Evolutionary conservation across 1,140 invertebrate genomes (phyloP), one percentile per base, ranked within the genome.

Genomic region (Drosophila punjabiensis): DNA sequence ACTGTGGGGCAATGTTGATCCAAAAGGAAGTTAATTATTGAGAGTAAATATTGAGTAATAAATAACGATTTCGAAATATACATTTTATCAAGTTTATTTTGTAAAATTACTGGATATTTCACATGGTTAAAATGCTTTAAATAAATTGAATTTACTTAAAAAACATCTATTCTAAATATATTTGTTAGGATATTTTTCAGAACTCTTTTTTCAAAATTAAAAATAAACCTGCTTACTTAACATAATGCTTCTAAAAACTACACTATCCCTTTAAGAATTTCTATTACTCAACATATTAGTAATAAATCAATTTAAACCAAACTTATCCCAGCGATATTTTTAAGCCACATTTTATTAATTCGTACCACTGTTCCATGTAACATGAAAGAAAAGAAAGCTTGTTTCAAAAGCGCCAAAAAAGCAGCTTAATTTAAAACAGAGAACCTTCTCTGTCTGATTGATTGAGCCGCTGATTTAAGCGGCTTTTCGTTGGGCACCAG

Each of bases 381-480:
- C 59, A 39, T 28, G 48, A 37, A 20, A 32, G 53, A 68, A 73
- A 70, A 75, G 69, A 64, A 78, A 76, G 65, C 84, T 63, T 74
- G 70, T 65, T 63, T 53, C 64, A 70, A 39, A 76, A 50, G 32
- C 20, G 13, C 63, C 16, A 11, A 45, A 55, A 79, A 79, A 79
- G 60, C 74, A 70, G 66, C 85, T 89, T 84, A 88, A 88, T 88
- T 88, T 89, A 79, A 79, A 89, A 53, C 58, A 66, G 78, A 89
- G 64, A 67, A 89, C 66, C 66, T 69, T 81, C 37, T 43, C 45
- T 43, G 63, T 75, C 85, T 88, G 84, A 88, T 88, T 88, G 84
- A 88, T 88, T 88, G 84, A 88, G 81, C 84, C 65, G 84, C 81
- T 89, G 84, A 89, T 89, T 88, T 88, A 88, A 88, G 85, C 81